Evolutionary conservation across 2,888 invertebrate genomes (phyloP).

Genomic region (Apantesis nais): DNA sequence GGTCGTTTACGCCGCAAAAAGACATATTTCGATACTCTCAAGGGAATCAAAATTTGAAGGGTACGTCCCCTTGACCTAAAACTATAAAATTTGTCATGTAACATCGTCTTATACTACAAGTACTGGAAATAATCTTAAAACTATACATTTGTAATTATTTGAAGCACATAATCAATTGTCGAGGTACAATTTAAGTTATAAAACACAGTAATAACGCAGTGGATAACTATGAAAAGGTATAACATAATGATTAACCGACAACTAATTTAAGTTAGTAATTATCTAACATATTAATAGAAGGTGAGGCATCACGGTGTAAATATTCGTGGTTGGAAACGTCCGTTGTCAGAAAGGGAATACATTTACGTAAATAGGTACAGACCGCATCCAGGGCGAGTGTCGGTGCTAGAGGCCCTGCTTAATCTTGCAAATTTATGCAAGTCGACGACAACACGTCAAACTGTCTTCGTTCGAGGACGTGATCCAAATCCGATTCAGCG

Average conservation of each 20-base stretch:
- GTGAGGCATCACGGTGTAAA: constrained; percentile 43
- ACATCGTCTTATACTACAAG: too few species aligned
- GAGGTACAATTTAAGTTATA: too few species aligned
- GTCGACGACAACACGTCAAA: constrained; percentile 80
- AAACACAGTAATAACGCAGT: not conserved
- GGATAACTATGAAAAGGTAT: not conserved
- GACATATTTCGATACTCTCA: too few species aligned
- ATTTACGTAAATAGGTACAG: constrained; percentile 75
- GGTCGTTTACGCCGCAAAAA: too few species aligned
- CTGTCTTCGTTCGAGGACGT: constrained; percentile 79
- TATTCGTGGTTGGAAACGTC: constrained; percentile 49
- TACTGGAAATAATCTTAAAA: too few species aligned
- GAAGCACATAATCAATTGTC: too few species aligned
- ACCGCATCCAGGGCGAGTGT: constrained; percentile 60
- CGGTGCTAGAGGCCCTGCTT: constrained; percentile 65
- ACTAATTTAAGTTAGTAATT: not conserved
- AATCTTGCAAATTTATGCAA: constrained; percentile 85
- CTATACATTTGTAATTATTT: too few species aligned
- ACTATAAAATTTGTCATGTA: too few species aligned
- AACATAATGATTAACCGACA: not conserved
- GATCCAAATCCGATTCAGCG: constrained; percentile 82
- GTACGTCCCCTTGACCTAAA: too few species aligned
- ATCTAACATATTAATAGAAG: constrained; percentile 15
- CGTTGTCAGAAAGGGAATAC: constrained; percentile 62
- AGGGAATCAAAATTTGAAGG: too few species aligned